Percentiles rank a stretch among this genome's conserved stretches.
Conservation (phyloP, 2,888 invertebrate species). For the Globia sparganii region DNA sequence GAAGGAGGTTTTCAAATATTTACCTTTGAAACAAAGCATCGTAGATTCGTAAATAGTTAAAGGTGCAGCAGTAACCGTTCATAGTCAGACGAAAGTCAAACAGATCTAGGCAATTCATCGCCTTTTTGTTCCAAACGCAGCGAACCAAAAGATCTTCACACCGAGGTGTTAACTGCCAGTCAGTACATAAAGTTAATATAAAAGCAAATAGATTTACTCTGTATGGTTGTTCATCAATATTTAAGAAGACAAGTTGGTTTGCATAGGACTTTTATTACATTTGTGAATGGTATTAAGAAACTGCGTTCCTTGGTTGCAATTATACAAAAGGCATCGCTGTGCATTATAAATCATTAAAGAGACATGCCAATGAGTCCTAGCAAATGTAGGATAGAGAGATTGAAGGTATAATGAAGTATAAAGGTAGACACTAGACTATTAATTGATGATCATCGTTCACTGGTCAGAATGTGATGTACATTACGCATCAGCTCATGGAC, state of each 20-base stretch:
- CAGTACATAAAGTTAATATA: conserved; percentile 37
- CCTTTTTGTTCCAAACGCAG: conserved; percentile 88
- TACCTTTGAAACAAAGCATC: conserved; percentile 84
- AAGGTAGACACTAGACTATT: not conserved
- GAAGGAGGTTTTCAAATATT: conserved; percentile 10
- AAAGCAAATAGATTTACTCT: conserved; percentile 11
- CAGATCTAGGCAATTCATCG: conserved; percentile 84
- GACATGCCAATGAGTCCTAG: not conserved
- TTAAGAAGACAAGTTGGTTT: not conserved
- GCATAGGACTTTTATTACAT: not conserved
- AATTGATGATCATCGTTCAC: not conserved
- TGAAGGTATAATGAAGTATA: not conserved
- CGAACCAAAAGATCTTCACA: conserved; percentile 87
- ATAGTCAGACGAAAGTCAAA: conserved; percentile 90
- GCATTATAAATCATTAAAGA: not conserved
- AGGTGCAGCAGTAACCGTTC: conserved; percentile 91
- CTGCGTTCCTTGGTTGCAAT: not conserved
- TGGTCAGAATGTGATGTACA: conserved; percentile 70
- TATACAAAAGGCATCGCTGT: not conserved
- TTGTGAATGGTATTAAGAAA: not conserved
- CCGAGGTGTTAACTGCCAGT: conserved; percentile 83
- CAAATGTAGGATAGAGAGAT: not conserved
- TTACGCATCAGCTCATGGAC: conserved; percentile 81
- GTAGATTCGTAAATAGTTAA: conserved; percentile 88
- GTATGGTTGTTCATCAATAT: conserved; percentile 11